A percentile compares a stretch with the other conserved stretches of the same genome.
Evolutionary conservation across 2,113 vertebrate genomes (phyloP).

Genomic region (Perca fluviatilis): DNA sequence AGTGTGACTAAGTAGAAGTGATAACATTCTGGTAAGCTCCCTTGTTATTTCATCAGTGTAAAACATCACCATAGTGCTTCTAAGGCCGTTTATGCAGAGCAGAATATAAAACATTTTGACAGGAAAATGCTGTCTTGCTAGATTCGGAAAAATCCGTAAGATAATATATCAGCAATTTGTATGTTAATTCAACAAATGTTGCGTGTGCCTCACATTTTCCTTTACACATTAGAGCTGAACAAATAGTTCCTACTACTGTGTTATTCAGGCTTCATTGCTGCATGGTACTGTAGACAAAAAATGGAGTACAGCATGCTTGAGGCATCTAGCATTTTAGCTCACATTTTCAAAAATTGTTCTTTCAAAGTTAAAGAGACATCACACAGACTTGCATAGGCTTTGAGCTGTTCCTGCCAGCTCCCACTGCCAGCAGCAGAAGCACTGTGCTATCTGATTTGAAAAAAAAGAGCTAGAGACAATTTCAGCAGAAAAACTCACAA

Average conservation of each 20-base stretch:
- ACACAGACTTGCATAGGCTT: slow-evolving; percentile 69
- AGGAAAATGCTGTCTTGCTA: slow-evolving; percentile 64
- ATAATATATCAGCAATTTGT: slow-evolving; percentile 81
- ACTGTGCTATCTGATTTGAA: slow-evolving; percentile 48
- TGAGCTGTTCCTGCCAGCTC: slow-evolving; percentile 61
- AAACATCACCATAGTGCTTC: slow-evolving; percentile 56
- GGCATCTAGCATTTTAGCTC: slow-evolving; percentile 70
- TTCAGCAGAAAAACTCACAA: slow-evolving; percentile 45
- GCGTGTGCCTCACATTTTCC: slow-evolving; percentile 52
- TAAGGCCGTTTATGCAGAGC: slow-evolving; percentile 10
- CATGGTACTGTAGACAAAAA: slow-evolving; percentile 57
- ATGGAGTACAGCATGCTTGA: slow-evolving; percentile 66
- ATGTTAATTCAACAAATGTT: slow-evolving; percentile 79
- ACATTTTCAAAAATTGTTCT: slow-evolving; percentile 71
- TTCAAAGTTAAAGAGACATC: slow-evolving; percentile 68
- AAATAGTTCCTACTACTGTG: slow-evolving; percentile 68
- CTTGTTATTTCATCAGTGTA: slow-evolving; percentile 75
- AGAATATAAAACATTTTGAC: slow-evolving; percentile 66
- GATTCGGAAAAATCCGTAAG: slow-evolving; percentile 61
- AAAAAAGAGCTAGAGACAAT: slow-evolving; percentile 22
- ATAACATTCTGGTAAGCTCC: slow-evolving; percentile 67
- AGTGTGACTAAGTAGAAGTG: slow-evolving; percentile 75
- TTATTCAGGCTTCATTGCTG: slow-evolving; percentile 53
- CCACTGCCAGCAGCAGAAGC: slow-evolving; percentile 58
- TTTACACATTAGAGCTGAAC: slow-evolving; percentile 72